A percentile compares a stretch with the other conserved stretches of the same genome.
Conservation (phyloP, 2,113 vertebrate species). For the Bufo bufo region DNA sequence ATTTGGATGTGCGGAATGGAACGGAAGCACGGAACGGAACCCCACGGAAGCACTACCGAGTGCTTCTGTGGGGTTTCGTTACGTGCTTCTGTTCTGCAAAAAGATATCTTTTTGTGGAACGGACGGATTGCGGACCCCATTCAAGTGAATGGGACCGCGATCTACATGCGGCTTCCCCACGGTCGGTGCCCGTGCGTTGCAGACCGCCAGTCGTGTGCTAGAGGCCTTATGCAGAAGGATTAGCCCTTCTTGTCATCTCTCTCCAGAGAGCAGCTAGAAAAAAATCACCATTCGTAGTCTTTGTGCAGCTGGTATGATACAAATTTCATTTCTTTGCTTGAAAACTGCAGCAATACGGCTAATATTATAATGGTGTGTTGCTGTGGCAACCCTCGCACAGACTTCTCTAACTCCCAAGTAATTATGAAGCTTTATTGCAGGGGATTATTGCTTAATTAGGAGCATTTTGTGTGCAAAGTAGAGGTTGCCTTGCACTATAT, state of each 20-base stretch:
- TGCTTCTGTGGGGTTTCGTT: too few relatives aligned
- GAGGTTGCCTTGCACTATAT: constrained; percentile 10
- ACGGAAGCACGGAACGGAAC: too few relatives aligned
- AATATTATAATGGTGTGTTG: constrained; percentile 41
- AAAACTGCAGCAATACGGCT: constrained; percentile 40
- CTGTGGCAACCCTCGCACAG: constrained; percentile 41
- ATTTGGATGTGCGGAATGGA: too few relatives aligned
- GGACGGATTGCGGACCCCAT: too few relatives aligned
- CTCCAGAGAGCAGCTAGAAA: background rate
- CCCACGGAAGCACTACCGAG: too few relatives aligned
- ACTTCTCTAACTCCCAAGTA: constrained; percentile 32
- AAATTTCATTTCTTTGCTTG: constrained; percentile 37
- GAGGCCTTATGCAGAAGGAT: background rate
- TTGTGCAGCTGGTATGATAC: constrained; percentile 4
- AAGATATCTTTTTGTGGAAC: too few relatives aligned
- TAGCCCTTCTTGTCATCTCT: background rate
- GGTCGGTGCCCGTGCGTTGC: too few relatives aligned
- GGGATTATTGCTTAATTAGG: constrained; percentile 53
- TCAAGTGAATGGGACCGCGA: too few relatives aligned
- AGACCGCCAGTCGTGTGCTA: too few relatives aligned
- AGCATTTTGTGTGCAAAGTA: background rate
- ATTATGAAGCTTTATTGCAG: constrained; percentile 47
- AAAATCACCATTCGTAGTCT: background rate
- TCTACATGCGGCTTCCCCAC: too few relatives aligned
- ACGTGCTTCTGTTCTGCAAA: too few relatives aligned